These are phyloP conservation scores for Pseudococcus viburni DNA, from an alignment of 2,888 invertebrate genomes.

Conservation along the genomic window DNA sequence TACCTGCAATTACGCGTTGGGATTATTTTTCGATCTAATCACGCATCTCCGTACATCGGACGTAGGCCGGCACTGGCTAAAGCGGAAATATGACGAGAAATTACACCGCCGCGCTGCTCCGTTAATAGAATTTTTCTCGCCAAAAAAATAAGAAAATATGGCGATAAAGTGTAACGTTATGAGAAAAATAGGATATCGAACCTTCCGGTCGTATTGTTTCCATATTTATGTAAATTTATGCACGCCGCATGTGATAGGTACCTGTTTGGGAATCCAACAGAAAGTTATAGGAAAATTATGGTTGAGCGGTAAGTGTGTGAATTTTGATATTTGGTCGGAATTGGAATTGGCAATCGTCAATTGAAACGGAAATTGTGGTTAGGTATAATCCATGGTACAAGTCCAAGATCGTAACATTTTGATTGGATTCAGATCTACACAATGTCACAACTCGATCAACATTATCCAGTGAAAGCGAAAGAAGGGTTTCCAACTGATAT, in stretches of 20 bases:
- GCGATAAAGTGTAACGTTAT: neutral
- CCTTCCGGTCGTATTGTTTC: conserved; percentile 35
- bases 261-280: neutral
- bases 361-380: neutral
- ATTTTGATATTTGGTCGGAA: neutral
- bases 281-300: neutral
- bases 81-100: neutral
- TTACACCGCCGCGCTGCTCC: neutral
- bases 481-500: too few relatives aligned
- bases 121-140: neutral
- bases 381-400: neutral
- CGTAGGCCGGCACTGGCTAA: neutral
- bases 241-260: neutral
- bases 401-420: neutral
- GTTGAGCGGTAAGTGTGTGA: neutral
- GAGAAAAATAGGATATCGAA: conserved; percentile 20
- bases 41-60: neutral
- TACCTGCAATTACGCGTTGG: conserved; percentile 6
- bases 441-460: too few relatives aligned
- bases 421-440: too few relatives aligned
- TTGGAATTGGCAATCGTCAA: neutral
- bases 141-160: neutral
- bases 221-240: conserved; percentile 43
- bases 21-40: conserved; percentile 57
- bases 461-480: too few relatives aligned